Conservation (phyloP, 2,797 vertebrate genomes). For the Falco columbarius region DNA sequence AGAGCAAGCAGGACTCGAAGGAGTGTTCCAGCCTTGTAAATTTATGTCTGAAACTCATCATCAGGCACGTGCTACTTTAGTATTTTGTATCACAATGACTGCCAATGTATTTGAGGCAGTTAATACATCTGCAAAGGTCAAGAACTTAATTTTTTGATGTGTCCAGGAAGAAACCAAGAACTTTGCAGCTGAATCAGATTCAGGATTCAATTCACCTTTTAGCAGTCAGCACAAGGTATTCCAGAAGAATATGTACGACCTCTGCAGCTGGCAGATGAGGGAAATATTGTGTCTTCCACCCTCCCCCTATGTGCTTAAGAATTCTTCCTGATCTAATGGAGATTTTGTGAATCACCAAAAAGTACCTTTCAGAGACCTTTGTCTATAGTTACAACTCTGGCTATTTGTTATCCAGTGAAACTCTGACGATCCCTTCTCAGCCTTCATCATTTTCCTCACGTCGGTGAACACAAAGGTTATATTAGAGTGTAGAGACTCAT, state of each 20-base stretch:
- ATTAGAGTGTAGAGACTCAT: neutral
- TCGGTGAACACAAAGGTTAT: neutral
- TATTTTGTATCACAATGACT: neutral
- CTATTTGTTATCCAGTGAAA: neutral
- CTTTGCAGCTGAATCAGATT: neutral
- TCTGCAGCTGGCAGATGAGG: fast-evolving
- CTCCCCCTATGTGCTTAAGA: neutral
- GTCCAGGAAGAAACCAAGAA: neutral
- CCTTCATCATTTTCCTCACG: neutral
- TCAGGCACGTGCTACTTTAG: neutral
- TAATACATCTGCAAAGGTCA: neutral
- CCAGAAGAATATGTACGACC: neutral
- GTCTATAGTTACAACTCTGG: neutral
- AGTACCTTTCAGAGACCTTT: neutral
- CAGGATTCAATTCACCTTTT: neutral
- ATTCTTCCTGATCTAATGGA: neutral
- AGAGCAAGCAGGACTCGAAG: neutral
- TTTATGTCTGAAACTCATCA: neutral
- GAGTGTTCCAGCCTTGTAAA: neutral
- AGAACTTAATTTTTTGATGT: neutral
- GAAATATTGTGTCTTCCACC: neutral
- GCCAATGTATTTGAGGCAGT: neutral
- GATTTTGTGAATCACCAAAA: neutral
- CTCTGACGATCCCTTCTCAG: neutral
- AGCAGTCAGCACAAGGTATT: neutral